Base-by-base conservation (phyloP, 2,888 invertebrate genomes). In the Cerceris rybyensis region DNA sequence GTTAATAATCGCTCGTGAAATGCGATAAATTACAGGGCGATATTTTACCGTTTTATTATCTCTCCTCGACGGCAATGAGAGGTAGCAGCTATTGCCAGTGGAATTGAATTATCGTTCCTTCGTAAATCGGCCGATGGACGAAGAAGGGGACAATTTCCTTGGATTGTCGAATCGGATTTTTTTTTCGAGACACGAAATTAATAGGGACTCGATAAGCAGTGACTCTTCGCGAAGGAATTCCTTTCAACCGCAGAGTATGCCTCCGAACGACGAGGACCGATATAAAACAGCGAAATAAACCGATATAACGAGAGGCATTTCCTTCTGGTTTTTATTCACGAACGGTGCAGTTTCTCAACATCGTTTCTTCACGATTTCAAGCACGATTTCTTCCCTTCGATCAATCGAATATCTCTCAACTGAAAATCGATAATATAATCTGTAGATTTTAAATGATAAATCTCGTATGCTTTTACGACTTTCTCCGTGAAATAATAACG, bases 231-330 rank as follows among this genome's bases (percentile, higher is more conserved):
- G 28, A 46, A 65, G 42, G 68, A 55, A 57, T 66, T 52, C 43
- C 13, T 50, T 39, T 17, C 57, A 50, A 57, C 64, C 69, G 14
- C 54, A 39, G 28, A 54, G 55, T 43, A 67, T 60, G 64, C 77
- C 70, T 61, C 16, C 55, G 60, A 82, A 82, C 74, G 68, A 75
- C 73, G 49, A 50, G 58, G 66, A 17, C 55, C 39, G 57, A 70
- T 79, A 63, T 8, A 13, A 49, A 79, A 63, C 65, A 17, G 58
- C 16, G 6, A 52, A 16, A 14, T 42, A 49, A 75, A 67, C 57
- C 28, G 28, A 28, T 28, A 28, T 28, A 28, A 28, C 28, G 28
- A 28, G 28, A 28, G 28, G 28, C 4, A 28, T 28, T 28, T 28
- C 28, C 28, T 28, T 28, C 28, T 28, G 28, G 28, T 28, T 28